Conservation (phyloP, 1,140 invertebrate species). For the Diabrotica undecimpunctata region DNA sequence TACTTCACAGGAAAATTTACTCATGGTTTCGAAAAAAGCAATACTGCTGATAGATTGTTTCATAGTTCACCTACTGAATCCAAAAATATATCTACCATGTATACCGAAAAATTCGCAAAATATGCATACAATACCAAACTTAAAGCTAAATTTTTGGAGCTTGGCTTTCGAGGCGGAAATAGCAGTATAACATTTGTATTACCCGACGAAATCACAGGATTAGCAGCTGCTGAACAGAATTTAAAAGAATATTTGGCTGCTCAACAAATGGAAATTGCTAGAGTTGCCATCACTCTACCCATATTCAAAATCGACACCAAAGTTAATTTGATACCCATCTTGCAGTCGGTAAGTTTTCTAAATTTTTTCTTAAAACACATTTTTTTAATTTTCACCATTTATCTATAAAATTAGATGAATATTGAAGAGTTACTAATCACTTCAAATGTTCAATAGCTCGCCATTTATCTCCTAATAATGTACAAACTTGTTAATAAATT, state of each 20-base stretch:
- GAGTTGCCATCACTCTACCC: conserved; percentile 38
- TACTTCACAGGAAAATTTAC: conserved; percentile 63
- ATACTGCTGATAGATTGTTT: not conserved
- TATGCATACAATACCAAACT: not conserved
- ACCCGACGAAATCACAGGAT: conserved; percentile 58
- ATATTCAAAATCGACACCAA: conserved; percentile 48
- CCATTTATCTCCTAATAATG: too few species aligned
- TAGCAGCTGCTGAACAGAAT: conserved; percentile 26
- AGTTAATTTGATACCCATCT: conserved; percentile 38
- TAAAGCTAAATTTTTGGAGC: conserved; percentile 8
- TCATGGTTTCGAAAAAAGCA: not conserved
- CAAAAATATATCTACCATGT: not conserved
- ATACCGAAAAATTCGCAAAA: not conserved
- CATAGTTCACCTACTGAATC: not conserved
- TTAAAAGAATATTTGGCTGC: conserved; percentile 15
- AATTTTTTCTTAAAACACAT: too few species aligned
- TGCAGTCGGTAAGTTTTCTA: conserved; percentile 39
- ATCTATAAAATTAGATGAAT: too few species aligned
- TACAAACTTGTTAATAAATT: too few species aligned
- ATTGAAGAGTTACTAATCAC: too few species aligned
- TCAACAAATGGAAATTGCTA: conserved; percentile 13
- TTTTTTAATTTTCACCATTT: too few species aligned
- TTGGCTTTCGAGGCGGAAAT: not conserved
- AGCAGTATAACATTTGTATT: conserved; percentile 59
- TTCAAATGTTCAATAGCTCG: too few species aligned